Evolutionary conservation across 2,113 vertebrate genomes (phyloP).

Genomic region (Lagenorhynchus albirostris): DNA sequence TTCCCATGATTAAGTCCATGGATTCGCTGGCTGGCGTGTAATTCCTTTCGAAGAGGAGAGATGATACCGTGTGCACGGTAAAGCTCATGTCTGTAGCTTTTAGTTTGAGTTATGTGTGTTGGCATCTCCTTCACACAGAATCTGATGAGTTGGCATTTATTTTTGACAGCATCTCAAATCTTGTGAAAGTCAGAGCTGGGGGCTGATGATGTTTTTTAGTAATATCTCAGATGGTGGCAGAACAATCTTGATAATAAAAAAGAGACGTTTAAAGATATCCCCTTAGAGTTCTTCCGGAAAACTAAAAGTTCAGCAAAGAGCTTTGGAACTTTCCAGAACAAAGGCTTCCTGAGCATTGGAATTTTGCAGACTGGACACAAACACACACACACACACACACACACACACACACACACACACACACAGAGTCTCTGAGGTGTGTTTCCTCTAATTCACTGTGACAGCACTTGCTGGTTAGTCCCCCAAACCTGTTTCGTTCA

Average conservation of each 20-base stretch:
- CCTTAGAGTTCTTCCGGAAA: constrained; percentile 34
- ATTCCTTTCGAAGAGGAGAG: constrained; percentile 39
- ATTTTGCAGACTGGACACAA: constrained; percentile 37
- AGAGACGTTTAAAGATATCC: constrained; percentile 65
- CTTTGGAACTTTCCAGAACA: constrained; percentile 70
- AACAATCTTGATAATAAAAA: constrained; percentile 67
- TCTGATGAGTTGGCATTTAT: constrained; percentile 70
- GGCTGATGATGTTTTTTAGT: constrained; percentile 58
- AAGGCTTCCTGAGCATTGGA: constrained; percentile 49
- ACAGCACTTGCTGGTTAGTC: background rate
- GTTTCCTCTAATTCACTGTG: background rate
- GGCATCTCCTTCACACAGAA: constrained; percentile 66
- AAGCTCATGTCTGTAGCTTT: constrained; percentile 70
- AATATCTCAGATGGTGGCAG: constrained; percentile 36
- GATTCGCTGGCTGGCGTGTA: background rate
- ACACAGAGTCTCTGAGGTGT: background rate
- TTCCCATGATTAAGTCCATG: background rate
- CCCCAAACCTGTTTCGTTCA: background rate
- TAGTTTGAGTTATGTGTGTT: constrained; percentile 55
- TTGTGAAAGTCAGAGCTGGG: constrained; percentile 52
- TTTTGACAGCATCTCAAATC: constrained; percentile 73
- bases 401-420: background rate
- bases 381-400: background rate
- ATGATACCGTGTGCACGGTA: constrained; percentile 9
- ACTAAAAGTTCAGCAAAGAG: constrained; percentile 37